Base-by-base conservation (phyloP, 2,888 invertebrate species). In the Hypsopygia costalis region DNA sequence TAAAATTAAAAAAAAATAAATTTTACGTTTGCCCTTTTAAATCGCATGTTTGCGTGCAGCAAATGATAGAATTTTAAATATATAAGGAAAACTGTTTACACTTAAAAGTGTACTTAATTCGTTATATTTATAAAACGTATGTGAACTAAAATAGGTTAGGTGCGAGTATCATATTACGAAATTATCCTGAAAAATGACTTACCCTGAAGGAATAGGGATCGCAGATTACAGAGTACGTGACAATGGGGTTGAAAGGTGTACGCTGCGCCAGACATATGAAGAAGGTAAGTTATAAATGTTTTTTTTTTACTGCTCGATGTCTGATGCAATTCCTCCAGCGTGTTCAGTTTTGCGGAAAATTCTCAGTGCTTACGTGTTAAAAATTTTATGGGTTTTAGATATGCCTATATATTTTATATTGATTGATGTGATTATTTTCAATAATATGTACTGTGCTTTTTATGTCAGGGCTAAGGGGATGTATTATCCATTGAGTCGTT, bases 231-330 rank as follows among this genome's bases (percentile, higher is more conserved):
- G 48, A 28, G 52, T 55, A 34, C 62, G 63, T 41, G 62, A 58
- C 28, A 58, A 62, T 39, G 51, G 52, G n/a, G 51, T 54, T 11
- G 58, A 58, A 31, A 55, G 54, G 11, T 55, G 55, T 20, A 67
- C 76, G 2, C 58, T 82, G 34, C 66, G 65, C 11, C 69, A 80
- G 49, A 81, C 85, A 0, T 85, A 69, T 46, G 59, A 70, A 40
- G 61, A 80, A 52, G 83, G 86, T 86, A 52, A 75, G 76, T 49
- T 49, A 21, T 16, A 25, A 8, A 25, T 6, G 6, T 5, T 5
- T 5, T 21, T 21, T 21, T 21, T 5, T 25, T n/a, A 25, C 1
- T 2, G 6, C 3, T 16, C 16, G 16, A n/a, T 25, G 6, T 25
- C 25, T 25, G 25, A 25, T 25, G 25, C 25, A 25, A 25, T 25